Conservation (phyloP, 2,113 vertebrate species). For the Speoplatyrhinus poulsoni region DNA sequence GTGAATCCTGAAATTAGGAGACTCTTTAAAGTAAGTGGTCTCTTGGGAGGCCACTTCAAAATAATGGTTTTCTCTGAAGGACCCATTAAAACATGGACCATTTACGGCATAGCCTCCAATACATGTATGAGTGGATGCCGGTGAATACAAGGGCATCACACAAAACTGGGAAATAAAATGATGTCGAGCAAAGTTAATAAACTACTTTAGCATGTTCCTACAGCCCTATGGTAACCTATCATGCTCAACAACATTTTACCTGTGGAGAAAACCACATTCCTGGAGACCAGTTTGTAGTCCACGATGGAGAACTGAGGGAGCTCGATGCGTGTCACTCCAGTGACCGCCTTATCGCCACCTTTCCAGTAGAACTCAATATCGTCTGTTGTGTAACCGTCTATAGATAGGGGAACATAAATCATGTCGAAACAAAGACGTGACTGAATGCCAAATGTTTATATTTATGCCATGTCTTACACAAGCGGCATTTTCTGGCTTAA, state of each 20-base stretch:
- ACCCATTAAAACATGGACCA: slow-evolving; percentile 12
- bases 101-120: not conserved
- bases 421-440: not conserved
- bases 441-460: not conserved
- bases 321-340: slow-evolving; percentile 92
- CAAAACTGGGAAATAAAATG: not conserved
- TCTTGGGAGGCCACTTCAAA: slow-evolving; percentile 21
- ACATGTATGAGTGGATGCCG: not conserved
- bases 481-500: too few species aligned
- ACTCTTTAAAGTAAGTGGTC: slow-evolving; percentile 45
- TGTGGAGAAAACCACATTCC: slow-evolving; percentile 97
- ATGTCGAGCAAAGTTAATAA: not conserved
- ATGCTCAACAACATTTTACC: slow-evolving; percentile 66
- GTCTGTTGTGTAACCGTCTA: slow-evolving; percentile 97
- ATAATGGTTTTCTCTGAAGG: slow-evolving; percentile 15
- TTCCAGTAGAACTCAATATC: slow-evolving; percentile 99
- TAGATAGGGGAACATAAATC: slow-evolving; percentile 34
- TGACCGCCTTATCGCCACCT: slow-evolving; percentile 90
- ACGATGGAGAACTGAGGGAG: slow-evolving; percentile 98
- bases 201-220: too few species aligned
- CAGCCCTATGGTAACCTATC: too few species aligned
- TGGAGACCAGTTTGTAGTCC: slow-evolving; percentile 93
- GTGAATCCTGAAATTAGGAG: slow-evolving; percentile 40
- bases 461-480: slow-evolving; percentile 6
- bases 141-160: not conserved